Conservation (phyloP, 2,797 vertebrate species). For the Pygocentrus nattereri region DNA sequence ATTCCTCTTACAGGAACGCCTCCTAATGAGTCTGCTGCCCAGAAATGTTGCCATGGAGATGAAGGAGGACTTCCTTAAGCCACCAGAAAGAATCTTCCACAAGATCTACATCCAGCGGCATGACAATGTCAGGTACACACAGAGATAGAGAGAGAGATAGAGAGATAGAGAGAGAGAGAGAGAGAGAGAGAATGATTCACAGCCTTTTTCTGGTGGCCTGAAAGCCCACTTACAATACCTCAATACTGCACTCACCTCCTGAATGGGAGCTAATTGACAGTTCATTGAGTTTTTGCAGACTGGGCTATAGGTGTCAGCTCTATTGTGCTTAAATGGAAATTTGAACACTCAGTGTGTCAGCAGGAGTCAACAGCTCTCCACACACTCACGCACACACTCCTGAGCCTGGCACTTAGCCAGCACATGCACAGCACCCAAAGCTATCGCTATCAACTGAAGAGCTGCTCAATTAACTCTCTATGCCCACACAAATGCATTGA, state of each 20-base stretch:
- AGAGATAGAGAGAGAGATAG: conserved; percentile 35
- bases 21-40: conserved; percentile 97
- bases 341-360: conserved; percentile 53
- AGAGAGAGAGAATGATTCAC: conserved; percentile 22
- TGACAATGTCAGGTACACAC: conserved; percentile 96
- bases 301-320: conserved; percentile 58
- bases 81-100: conserved; percentile 98
- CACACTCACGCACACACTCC: conserved; percentile 31
- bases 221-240: conserved; percentile 15
- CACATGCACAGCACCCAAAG: conserved; percentile 36
- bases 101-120: conserved; percentile 99
- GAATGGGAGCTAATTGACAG: conserved; percentile 26
- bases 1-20: conserved; percentile 85
- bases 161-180: conserved; percentile 7
- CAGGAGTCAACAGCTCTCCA: conserved; percentile 56
- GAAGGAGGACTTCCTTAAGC: conserved; percentile 99
- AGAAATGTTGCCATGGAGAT: conserved; percentile 99
- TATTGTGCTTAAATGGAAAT: conserved; percentile 49
- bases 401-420: conserved; percentile 53
- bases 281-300: conserved; percentile 39
- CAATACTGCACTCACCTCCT: conserved; percentile 5
- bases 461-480: conserved; percentile 57
- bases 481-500: conserved; percentile 47
- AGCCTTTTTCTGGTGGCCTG: not conserved
- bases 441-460: conserved; percentile 52